phyloP scores from a whole-genome alignment of 2,888 invertebrate species.

The Abrostola tripartita region DNA sequence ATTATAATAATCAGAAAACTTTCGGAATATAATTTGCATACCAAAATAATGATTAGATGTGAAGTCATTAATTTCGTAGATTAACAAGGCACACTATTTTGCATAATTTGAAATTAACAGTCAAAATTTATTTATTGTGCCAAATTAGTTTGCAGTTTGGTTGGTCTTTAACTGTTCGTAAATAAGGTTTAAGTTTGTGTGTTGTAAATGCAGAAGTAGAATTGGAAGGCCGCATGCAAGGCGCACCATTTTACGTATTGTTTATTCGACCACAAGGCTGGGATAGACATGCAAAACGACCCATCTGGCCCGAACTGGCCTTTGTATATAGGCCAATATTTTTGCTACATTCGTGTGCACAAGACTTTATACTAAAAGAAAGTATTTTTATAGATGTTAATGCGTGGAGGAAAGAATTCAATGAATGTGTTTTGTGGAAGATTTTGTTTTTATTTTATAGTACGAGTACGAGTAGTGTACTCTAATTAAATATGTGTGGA shows the following conservation, averaged over 20 bases:
- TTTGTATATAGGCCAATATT: conserved; percentile 60
- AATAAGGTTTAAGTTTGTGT: conserved; percentile 44
- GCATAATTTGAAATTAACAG: conserved; percentile 57
- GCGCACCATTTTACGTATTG: conserved; percentile 57
- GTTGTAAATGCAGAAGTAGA: conserved; percentile 43
- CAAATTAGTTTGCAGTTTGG: background rate
- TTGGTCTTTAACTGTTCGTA: conserved; percentile 2
- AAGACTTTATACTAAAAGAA: conserved; percentile 46
- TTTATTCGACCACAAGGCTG: conserved; percentile 59
- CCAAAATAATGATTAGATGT: conserved; percentile 51
- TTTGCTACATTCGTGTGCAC: conserved; percentile 42
- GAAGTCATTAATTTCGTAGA: conserved; percentile 52
- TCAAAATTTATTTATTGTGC: conserved; percentile 51
- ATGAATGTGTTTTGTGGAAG: conserved; percentile 10
- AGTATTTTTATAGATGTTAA: conserved; percentile 43
- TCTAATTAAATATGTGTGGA: background rate
- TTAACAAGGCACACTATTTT: conserved; percentile 48
- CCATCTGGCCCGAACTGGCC: conserved; percentile 56
- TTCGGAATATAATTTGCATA: conserved; percentile 47
- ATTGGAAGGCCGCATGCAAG: conserved; percentile 55
- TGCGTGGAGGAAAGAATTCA: conserved; percentile 26
- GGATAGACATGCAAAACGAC: conserved; percentile 59
- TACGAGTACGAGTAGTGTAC: background rate
- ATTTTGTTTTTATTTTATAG: background rate
- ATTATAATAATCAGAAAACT: conserved; percentile 20